Evolutionary conservation across 2,888 invertebrate species (phyloP).

Genomic region (Phorcus lineatus): DNA sequence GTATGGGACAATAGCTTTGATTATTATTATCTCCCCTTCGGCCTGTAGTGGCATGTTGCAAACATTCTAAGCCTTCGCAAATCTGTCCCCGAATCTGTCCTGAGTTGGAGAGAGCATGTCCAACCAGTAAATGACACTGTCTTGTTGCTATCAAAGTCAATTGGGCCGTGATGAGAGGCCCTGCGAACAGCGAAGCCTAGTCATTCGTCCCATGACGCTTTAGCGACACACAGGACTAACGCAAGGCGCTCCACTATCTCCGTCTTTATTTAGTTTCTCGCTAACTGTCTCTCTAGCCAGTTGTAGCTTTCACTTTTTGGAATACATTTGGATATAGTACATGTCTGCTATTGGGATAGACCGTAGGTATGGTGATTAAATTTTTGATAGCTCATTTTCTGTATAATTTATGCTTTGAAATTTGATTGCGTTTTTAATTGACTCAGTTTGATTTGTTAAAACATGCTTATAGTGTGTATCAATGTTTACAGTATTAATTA

Average conservation of each 20-base stretch:
- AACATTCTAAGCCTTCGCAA: constrained; percentile 35
- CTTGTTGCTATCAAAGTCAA: constrained; percentile 34
- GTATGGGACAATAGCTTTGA: constrained; percentile 29
- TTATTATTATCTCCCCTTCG: constrained; percentile 34
- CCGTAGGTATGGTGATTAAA: background rate
- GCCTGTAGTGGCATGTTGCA: constrained; percentile 35
- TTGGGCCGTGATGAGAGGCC: background rate
- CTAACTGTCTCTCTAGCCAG: background rate
- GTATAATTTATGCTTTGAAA: too few species aligned
- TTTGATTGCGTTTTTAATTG: too few species aligned
- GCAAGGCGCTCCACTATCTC: background rate
- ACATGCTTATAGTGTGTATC: too few species aligned
- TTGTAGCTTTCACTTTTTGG: too few species aligned
- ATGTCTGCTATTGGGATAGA: constrained; percentile 4
- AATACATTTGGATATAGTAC: background rate
- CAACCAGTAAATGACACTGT: constrained; percentile 30
- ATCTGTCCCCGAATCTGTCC: constrained; percentile 26
- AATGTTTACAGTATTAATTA: too few species aligned
- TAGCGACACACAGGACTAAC: background rate
- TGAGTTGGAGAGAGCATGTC: constrained; percentile 22
- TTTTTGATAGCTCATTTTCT: too few species aligned
- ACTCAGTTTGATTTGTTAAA: background rate
- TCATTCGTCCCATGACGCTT: constrained; percentile 1
- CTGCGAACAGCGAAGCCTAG: background rate
- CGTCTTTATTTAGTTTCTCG: background rate